phyloP scores from a whole-genome alignment of 2,113 vertebrate species.

The Ceyx melanurus region DNA sequence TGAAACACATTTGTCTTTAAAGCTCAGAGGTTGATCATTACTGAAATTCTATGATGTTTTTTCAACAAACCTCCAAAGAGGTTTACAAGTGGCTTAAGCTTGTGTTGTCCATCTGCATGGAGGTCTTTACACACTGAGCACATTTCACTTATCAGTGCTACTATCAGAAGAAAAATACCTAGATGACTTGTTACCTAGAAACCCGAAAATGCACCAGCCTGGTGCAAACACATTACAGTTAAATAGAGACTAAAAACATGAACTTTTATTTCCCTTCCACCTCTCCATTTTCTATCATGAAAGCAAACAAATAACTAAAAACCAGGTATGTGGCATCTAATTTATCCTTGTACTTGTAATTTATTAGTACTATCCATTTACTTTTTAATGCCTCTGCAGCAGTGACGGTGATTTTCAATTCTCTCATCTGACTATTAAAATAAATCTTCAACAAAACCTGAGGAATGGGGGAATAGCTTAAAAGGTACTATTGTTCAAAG shows the following conservation, averaged over 20 bases:
- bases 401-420: slow-evolving; percentile 6
- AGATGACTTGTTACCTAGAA: slow-evolving; percentile 27
- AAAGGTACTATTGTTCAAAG: background rate
- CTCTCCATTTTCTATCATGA: background rate
- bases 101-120: background rate
- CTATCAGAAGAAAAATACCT: background rate
- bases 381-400: slow-evolving; percentile 35
- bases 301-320: slow-evolving; percentile 24
- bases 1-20: background rate
- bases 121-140: background rate
- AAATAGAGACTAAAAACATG: background rate
- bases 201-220: slow-evolving; percentile 15
- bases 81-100: background rate
- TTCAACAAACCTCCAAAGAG: background rate
- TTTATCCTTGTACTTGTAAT: slow-evolving; percentile 57
- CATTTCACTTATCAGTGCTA: background rate
- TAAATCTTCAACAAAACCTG: slow-evolving; percentile 54
- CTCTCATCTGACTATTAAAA: slow-evolving; percentile 34
- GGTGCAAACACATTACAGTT: slow-evolving; percentile 32
- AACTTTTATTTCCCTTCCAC: background rate
- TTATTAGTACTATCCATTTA: slow-evolving; percentile 48
- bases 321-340: slow-evolving; percentile 8
- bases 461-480: background rate
- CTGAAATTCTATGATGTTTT: background rate
- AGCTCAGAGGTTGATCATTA: background rate